Evolutionary conservation across 2,888 invertebrate species (phyloP), one percentile per base, ranked within the genome.

Genomic region (Calliopum simillimum): DNA sequence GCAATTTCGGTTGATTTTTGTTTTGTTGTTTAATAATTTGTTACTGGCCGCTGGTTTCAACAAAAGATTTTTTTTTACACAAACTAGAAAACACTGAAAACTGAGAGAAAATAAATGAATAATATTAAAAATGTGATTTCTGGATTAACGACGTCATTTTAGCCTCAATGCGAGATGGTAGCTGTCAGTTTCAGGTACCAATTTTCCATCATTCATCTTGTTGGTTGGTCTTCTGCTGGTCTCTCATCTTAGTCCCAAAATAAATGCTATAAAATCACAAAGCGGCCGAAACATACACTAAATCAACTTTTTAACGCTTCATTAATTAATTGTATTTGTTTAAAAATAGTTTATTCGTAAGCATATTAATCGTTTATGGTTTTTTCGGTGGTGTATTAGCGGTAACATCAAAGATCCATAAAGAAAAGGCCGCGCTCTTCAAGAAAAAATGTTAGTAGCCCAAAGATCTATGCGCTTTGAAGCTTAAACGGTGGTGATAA

Each of bases 301-400:
- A 73, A 73, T 71, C 67, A 71, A 68, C 68, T 71, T 73, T 73
- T 73, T 73, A 73, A 73, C 73, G 73, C 71, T 73, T 76, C 76
- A 76, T 77, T 77, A 77, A 76, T 77, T 76, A 76, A 77, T 77
- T 77, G 75, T 76, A 74, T 77, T 76, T 77, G 76, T 76, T 77
- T 76, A 76, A 72, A 76, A 76, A 74, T 72, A 76, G 75, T 73
- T 75, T 71, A 73, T 71, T 68, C 68, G 49, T 70, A 65, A 56
- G 64, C 59, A 62, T 71, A 70, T 73, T 56, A 68, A 68, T 66
- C 68, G 68, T 71, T 71, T 62, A 71, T 65, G 71, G 69, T 44
- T 66, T 70, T 70, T 62, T 66, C 33, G 59, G 47, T 59, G 21
- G 65, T 66, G 46, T 59, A 70, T 61, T 59, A 66, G 70, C 70